A percentile compares a stretch with the other conserved stretches of the same genome.
Evolutionary conservation across 2,888 invertebrate species (phyloP).

Genomic region (Pterostichus madidus): DNA sequence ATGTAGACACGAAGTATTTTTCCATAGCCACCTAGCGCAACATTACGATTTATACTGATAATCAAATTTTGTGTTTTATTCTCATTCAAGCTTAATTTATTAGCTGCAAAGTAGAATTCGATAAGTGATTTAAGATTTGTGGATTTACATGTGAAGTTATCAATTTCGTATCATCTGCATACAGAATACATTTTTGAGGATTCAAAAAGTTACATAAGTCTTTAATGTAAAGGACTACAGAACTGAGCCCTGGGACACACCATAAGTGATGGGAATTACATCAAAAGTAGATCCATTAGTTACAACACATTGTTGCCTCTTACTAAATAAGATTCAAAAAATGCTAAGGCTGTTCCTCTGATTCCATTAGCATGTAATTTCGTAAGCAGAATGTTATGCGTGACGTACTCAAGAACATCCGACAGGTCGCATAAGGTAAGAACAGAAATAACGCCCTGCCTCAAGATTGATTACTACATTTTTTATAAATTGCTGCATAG

Average conservation of each 20-base stretch:
- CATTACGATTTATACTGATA: neutral
- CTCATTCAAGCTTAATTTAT: neutral
- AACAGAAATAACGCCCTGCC: neutral
- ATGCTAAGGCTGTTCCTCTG: conserved; percentile 62
- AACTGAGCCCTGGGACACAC: conserved; percentile 69
- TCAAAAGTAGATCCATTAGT: conserved; percentile 66
- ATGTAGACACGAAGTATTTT: neutral
- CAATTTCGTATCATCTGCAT: conserved; percentile 18
- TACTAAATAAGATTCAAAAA: conserved; percentile 68
- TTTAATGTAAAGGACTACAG: conserved; percentile 69
- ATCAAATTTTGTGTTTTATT: neutral
- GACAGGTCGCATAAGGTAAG: conserved; percentile 59
- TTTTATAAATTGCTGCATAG: conserved; percentile 9
- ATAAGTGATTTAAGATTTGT: no score
- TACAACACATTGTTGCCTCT: conserved; percentile 68
- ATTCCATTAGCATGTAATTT: conserved; percentile 67
- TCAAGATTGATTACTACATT: neutral
- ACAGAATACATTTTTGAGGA: neutral
- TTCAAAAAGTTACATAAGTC: conserved; percentile 57
- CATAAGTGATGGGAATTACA: conserved; percentile 57
- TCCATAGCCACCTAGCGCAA: neutral
- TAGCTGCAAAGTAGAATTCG: neutral
- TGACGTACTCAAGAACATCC: conserved; percentile 68
- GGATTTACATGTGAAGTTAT: neutral
- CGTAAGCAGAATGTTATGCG: conserved; percentile 63